Conservation (phyloP, 2,797 vertebrate species). For the Taeniopygia guttata region DNA sequence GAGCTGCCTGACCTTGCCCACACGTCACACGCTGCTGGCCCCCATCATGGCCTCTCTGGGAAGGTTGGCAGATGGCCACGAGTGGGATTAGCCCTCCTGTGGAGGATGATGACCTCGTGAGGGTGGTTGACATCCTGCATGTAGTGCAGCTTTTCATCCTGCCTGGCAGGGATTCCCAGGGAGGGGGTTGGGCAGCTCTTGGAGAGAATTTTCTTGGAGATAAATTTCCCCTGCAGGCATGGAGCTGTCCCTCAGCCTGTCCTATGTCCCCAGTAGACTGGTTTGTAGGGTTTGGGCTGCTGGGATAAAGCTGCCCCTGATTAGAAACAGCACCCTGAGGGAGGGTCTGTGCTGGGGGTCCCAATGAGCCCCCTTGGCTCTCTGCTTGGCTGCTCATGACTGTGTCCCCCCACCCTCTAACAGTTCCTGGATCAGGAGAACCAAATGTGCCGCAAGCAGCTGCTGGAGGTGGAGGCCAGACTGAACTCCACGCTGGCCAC, state of each 20-base stretch:
- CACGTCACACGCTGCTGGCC: fast-evolving
- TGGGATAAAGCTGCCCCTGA: background rate
- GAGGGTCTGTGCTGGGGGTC: background rate
- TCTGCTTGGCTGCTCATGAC: background rate
- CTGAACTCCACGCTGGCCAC: constrained; percentile 76
- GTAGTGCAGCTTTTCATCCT: background rate
- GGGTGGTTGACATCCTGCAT: background rate
- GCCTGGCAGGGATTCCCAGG: background rate
- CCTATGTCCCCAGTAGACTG: background rate
- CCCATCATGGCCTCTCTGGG: background rate
- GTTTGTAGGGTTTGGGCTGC: background rate
- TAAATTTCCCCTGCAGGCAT: background rate
- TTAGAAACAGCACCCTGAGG: background rate
- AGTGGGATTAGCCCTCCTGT: background rate
- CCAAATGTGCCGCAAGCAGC: constrained; percentile 79
- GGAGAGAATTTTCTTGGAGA: background rate
- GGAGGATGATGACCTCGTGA: fast-evolving
- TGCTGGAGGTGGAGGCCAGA: constrained; percentile 80
- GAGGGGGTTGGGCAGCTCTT: background rate
- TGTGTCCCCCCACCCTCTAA: background rate
- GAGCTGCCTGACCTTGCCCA: background rate
- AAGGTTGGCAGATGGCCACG: background rate
- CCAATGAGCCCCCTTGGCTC: fast-evolving
- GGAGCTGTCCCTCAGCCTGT: background rate
- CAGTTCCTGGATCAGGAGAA: constrained; percentile 92